Conservation (phyloP, 2,113 vertebrate genomes). For the Paramisgurnus dabryanus region DNA sequence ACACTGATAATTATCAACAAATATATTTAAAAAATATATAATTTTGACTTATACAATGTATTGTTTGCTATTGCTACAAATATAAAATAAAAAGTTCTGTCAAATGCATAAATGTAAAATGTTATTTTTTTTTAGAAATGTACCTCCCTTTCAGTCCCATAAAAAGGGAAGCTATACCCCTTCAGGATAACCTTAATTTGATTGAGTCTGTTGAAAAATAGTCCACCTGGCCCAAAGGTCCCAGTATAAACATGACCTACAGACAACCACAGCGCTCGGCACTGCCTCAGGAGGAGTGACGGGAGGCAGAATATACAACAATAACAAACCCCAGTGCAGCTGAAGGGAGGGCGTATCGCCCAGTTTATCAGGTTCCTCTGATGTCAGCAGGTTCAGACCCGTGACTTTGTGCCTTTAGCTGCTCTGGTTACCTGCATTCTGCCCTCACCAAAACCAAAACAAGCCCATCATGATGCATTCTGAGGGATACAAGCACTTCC, state of each 20-base stretch:
- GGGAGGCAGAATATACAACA: neutral
- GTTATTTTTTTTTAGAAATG: no score
- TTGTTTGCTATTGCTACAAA: no score
- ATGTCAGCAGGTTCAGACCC: conserved; percentile 2
- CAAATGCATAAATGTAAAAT: no score
- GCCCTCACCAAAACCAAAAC: neutral
- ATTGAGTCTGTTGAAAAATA: no score
- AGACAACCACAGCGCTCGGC: neutral
- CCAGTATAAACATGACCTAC: neutral
- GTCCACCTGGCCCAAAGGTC: neutral
- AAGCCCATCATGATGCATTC: neutral
- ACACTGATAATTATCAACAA: no score
- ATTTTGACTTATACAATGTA: no score
- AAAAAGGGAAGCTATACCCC: no score
- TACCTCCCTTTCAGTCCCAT: no score
- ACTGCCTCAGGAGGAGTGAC: neutral
- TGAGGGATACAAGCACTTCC: neutral
- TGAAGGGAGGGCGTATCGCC: neutral
- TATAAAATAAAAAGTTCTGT: no score
- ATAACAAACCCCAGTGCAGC: conserved; percentile 15
- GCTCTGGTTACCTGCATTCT: neutral
- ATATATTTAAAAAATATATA: no score
- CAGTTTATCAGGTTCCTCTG: neutral
- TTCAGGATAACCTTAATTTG: no score
- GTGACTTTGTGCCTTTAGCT: neutral